Percentiles rank a stretch among this genome's conserved stretches.
Evolutionary conservation across 2,113 vertebrate genomes (phyloP).

Genomic region (Gymnobelideus leadbeateri): DNA sequence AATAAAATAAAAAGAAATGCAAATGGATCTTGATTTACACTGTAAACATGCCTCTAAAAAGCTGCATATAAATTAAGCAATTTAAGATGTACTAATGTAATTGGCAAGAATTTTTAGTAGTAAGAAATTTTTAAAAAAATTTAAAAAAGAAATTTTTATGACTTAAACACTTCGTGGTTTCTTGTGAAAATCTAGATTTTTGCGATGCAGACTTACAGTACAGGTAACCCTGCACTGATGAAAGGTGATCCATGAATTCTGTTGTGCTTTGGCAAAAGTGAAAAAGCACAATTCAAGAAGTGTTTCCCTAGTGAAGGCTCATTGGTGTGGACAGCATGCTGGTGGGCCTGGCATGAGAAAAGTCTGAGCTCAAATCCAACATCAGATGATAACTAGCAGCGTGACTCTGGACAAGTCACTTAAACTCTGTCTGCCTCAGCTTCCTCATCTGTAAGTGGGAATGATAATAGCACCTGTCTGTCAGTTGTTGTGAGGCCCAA

Average conservation of each 20-base stretch:
- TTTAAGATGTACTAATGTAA: background rate
- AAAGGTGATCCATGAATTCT: background rate
- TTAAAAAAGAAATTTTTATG: constrained; percentile 3
- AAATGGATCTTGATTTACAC: background rate
- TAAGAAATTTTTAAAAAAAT: constrained; percentile 17
- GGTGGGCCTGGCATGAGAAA: background rate
- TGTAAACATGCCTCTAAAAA: constrained; percentile 38
- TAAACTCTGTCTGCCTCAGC: background rate
- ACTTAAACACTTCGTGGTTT: background rate
- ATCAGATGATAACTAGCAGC: background rate
- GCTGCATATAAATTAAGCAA: background rate
- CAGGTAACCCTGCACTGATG: background rate
- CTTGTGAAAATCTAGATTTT: background rate
- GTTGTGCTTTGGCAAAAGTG: background rate
- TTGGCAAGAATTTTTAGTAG: background rate
- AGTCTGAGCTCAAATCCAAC: background rate
- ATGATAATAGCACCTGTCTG: too few species aligned
- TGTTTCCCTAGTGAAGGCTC: background rate
- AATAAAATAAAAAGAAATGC: too few species aligned
- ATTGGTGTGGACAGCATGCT: background rate
- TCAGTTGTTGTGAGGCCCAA: background rate
- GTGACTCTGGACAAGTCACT: background rate
- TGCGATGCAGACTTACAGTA: background rate
- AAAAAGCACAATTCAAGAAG: background rate
- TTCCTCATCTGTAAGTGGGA: background rate